Conservation (phyloP, 2,888 invertebrate species). For the Rhamnusium bicolor region DNA sequence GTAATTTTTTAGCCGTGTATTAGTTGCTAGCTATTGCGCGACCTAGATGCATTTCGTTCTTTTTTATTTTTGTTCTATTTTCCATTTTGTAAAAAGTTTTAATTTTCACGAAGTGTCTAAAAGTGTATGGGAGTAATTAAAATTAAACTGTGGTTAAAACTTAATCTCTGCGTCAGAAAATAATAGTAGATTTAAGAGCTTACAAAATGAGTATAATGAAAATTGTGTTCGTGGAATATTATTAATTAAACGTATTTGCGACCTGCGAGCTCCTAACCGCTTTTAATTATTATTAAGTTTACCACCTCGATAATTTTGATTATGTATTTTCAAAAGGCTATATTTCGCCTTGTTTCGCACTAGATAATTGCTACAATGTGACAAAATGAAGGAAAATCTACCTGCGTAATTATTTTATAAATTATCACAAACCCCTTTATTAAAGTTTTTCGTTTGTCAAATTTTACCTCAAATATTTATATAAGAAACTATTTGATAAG, state of each 20-base stretch:
- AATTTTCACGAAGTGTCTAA: constrained; percentile 21
- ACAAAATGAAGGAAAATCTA: neutral
- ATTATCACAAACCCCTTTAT: neutral
- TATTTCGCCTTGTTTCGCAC: neutral
- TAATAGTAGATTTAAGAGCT: constrained; percentile 38
- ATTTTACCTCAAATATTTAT: too few relatives aligned
- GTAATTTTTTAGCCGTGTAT: constrained; percentile 25
- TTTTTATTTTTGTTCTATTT: constrained; percentile 7
- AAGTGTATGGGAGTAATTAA: constrained; percentile 30
- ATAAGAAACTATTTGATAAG: too few relatives aligned
- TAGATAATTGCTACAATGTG: constrained; percentile 7
- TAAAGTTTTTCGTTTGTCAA: too few relatives aligned
- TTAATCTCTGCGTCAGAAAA: constrained; percentile 26
- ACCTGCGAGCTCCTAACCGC: constrained; percentile 31
- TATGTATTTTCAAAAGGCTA: constrained; percentile 20
- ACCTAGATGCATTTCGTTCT: constrained; percentile 27
- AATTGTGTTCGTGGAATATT: constrained; percentile 34
- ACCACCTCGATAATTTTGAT: constrained; percentile 30
- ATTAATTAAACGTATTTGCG: constrained; percentile 39
- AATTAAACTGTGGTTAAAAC: constrained; percentile 34
- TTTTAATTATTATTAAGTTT: constrained; percentile 34
- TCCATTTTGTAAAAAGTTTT: constrained; percentile 22
- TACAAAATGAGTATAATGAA: constrained; percentile 31
- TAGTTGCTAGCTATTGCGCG: constrained; percentile 29
- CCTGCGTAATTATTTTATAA: neutral